Evolutionary conservation across 1,140 invertebrate genomes (phyloP), one percentile per base, ranked within the genome.

Genomic region (Neuroterus valhalla): DNA sequence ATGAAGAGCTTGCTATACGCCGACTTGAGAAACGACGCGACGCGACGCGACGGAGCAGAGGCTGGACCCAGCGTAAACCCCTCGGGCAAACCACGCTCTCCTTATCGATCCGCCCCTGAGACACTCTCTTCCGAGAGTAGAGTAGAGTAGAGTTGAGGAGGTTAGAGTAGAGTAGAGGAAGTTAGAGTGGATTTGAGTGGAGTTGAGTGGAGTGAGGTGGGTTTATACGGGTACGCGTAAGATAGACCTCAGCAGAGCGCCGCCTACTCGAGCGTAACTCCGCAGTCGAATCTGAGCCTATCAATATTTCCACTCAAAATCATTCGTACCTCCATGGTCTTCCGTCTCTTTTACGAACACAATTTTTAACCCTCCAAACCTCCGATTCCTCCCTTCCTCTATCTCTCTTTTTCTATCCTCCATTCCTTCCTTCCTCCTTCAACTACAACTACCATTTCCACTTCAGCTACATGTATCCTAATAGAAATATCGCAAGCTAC

Each of bases 211-310:
- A 79, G 74, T 70, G 31, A 72, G 81, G 66, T 66, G 70, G 19
- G 19, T 70, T 46, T 44, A 76, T 74, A 74, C 81, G 76, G 69
- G 81, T 75, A 75, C 48, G 76, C 72, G 78, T 82, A 85, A 88
- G 82, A 89, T 84, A 86, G 83, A 86, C 78, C 79, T 85, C 83
- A 71, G 55, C 74, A 70, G 81, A 87, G 83, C 82, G 78, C 80
- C 81, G 86, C 80, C 89, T 89, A 89, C 86, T 89, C 87, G 85
- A 90, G 82, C 89, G 87, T 89, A 86, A 89, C 89, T 90, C 89
- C 88, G 80, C 89, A 89, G 80, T 80, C 85, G 71, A 88, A 89
- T 81, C 83, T 85, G 84, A 89, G 89, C 89, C 89, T 90, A 90
- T 89, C 87, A 89, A 89, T 90, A 90, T 89, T 88, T 89, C 82